Percentiles rank a stretch among this genome's conserved stretches.
These are phyloP conservation scores for Dromaius novaehollandiae DNA, from an alignment of 2,113 vertebrate genomes.

Conservation along the genomic window DNA sequence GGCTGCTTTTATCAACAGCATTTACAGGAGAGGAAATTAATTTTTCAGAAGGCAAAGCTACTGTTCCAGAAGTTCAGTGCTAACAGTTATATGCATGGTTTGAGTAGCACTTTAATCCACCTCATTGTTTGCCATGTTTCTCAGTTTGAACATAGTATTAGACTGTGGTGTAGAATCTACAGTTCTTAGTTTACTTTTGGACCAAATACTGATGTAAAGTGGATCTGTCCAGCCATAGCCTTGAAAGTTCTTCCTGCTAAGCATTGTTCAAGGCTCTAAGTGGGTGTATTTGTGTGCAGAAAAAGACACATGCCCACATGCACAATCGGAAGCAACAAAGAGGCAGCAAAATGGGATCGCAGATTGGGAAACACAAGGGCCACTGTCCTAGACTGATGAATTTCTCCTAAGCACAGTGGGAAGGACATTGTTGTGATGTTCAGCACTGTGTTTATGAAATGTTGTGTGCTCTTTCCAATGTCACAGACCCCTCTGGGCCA, in stretches of 20 bases:
- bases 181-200: constrained; percentile 1
- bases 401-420: neutral
- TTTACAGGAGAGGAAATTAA: neutral
- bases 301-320: neutral
- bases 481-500: neutral
- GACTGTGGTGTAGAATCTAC: neutral
- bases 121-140: neutral
- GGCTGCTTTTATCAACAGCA: neutral
- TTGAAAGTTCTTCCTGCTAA: neutral
- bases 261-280: neutral
- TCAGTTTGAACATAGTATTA: neutral
- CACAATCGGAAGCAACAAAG: neutral
- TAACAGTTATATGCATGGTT: neutral
- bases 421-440: neutral
- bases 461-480: neutral
- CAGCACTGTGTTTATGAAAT: neutral
- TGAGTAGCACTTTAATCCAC: neutral
- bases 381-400: neutral
- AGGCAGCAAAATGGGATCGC: neutral
- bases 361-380: neutral
- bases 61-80: neutral
- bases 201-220: neutral
- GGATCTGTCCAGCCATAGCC: neutral
- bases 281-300: neutral
- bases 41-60: neutral